Percentiles rank a stretch among this genome's conserved stretches.
Evolutionary conservation across 1,140 invertebrate species (phyloP).

Genomic region (Cheumatopsyche charites): DNA sequence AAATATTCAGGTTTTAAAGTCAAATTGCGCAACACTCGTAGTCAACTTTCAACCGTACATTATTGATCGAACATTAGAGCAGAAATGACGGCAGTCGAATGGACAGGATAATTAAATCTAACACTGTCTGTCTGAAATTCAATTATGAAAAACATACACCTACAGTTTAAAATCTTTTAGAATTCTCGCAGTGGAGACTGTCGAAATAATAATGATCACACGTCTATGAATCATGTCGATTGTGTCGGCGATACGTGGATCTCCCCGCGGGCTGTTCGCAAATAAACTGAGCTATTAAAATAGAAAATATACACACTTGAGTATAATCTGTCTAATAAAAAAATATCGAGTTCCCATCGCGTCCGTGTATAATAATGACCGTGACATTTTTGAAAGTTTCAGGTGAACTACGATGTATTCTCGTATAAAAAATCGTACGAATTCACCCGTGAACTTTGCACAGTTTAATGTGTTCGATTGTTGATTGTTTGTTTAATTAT

Average conservation of each 20-base stretch:
- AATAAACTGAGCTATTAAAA: neutral
- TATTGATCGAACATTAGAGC: no score
- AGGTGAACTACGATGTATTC: constrained; percentile 12
- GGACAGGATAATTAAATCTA: no score
- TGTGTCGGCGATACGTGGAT: constrained; percentile 17
- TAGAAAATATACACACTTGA: neutral
- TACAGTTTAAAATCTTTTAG: no score
- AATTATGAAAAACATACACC: no score
- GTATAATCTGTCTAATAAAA: no score
- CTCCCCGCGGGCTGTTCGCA: constrained; percentile 4
- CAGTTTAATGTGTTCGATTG: neutral
- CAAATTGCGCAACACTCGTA: neutral
- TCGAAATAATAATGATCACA: neutral
- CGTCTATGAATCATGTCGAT: constrained; percentile 26
- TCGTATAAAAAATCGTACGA: neutral
- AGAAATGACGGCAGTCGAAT: no score
- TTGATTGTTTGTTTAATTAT: constrained; percentile 7
- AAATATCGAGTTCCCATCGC: constrained; percentile 15
- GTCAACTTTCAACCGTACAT: no score
- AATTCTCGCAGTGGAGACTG: no score
- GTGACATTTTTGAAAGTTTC: constrained; percentile 35
- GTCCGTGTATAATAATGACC: constrained; percentile 9
- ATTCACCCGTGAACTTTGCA: constrained; percentile 30
- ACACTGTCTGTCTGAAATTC: no score
- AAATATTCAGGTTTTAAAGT: constrained; percentile 2